phyloP scores from a whole-genome alignment of 1,140 invertebrate genomes.

The Caenorhabditis remanei region DNA sequence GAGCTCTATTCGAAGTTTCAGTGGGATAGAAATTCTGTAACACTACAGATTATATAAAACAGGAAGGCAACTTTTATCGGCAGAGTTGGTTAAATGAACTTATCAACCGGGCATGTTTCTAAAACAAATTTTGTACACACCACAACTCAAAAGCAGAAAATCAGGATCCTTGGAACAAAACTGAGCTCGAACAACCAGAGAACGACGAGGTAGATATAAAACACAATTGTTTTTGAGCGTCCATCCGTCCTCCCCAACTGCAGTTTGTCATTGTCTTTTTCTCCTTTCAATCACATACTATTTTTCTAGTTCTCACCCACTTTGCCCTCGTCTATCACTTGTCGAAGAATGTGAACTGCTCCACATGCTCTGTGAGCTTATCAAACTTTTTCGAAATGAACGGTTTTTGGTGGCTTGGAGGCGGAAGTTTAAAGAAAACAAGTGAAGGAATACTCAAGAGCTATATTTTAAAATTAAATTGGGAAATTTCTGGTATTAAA shows the following conservation, averaged over 20 bases:
- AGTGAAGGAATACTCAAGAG: not conserved
- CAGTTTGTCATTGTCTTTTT: not conserved
- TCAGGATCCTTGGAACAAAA: too few relatives aligned
- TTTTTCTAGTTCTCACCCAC: constrained; percentile 5
- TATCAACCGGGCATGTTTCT: too few relatives aligned
- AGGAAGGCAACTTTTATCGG: too few relatives aligned
- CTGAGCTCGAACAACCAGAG: not conserved
- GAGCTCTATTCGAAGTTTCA: too few relatives aligned
- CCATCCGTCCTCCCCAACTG: constrained; percentile 6
- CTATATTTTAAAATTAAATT: too few relatives aligned
- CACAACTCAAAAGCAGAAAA: too few relatives aligned
- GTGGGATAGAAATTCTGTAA: too few relatives aligned
- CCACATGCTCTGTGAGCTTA: not conserved
- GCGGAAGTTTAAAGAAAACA: not conserved
- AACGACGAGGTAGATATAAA: constrained; percentile 41
- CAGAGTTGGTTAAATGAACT: too few relatives aligned
- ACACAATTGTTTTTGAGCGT: constrained; percentile 40
- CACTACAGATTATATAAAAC: too few relatives aligned
- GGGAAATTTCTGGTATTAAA: too few relatives aligned
- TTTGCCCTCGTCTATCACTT: constrained; percentile 15
- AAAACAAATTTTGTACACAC: too few relatives aligned
- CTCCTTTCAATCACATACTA: constrained; percentile 1
- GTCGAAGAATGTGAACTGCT: constrained; percentile 30
- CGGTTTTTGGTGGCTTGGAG: not conserved
- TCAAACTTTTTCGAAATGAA: constrained; percentile 4